Evolutionary conservation across 2,888 invertebrate species (phyloP).

Genomic region (Osmoderma eremita): DNA sequence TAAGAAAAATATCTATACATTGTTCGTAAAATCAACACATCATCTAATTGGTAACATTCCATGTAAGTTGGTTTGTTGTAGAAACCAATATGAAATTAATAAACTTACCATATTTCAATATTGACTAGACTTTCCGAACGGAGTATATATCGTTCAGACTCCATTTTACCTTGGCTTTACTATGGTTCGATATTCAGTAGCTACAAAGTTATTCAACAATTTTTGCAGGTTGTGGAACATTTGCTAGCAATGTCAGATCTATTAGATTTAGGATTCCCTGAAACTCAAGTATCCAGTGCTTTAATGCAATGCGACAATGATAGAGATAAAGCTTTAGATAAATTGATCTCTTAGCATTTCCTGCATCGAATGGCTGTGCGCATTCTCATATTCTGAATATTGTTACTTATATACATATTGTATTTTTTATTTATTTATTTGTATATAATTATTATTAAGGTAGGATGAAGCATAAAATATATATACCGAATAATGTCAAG

Average conservation of each 20-base stretch:
- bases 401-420: slow-evolving; percentile 38
- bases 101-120: no score
- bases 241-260: slow-evolving; percentile 80
- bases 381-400: slow-evolving; percentile 38
- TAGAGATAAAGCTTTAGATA: slow-evolving; percentile 86
- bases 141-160: no score
- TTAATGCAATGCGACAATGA: slow-evolving; percentile 82
- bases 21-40: no score
- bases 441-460: slow-evolving; percentile 40
- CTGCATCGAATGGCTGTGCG: slow-evolving; percentile 39
- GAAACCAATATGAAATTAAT: no score
- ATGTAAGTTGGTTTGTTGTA: no score
- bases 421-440: slow-evolving; percentile 44
- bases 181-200: slow-evolving; percentile 27
- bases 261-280: slow-evolving; percentile 84
- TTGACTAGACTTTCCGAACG: no score
- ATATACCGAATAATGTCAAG: slow-evolving; percentile 26
- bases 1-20: no score
- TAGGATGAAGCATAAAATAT: slow-evolving; percentile 26
- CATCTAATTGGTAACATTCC: no score
- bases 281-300: slow-evolving; percentile 78
- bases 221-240: slow-evolving; percentile 72
- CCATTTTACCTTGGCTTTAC: no score
- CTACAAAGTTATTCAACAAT: neutral
- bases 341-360: slow-evolving; percentile 75